These are phyloP conservation scores for Teleogryllus oceanicus DNA, from an alignment of 2,888 invertebrate genomes.

Conservation along the genomic window DNA sequence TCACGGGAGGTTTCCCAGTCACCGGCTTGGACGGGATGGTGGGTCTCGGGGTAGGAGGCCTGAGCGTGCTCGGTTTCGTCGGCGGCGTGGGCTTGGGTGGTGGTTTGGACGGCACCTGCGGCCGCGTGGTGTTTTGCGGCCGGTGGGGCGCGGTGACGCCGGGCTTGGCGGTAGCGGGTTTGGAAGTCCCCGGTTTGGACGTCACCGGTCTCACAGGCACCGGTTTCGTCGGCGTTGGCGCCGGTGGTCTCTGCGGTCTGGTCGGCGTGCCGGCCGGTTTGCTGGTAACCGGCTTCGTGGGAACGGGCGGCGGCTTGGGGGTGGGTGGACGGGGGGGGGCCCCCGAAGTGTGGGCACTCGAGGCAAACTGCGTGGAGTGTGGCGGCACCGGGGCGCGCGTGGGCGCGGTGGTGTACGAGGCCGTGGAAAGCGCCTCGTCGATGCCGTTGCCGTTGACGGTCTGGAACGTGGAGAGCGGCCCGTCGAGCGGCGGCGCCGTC, in stretches of 20 bases:
- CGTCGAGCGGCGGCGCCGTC: constrained; percentile 61
- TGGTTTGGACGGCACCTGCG: constrained; percentile 34
- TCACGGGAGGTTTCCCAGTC: constrained; percentile 37
- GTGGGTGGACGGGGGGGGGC: constrained; percentile 25
- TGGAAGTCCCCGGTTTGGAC: constrained; percentile 24
- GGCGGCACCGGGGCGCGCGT: neutral
- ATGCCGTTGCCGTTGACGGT: constrained; percentile 59
- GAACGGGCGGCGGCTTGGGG: constrained; percentile 18
- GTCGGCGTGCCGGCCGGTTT: constrained; percentile 30
- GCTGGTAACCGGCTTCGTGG: constrained; percentile 27
- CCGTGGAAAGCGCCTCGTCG: constrained; percentile 52
- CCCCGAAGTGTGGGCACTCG: neutral
- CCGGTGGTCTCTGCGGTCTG: neutral
- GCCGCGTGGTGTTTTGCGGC: constrained; percentile 46
- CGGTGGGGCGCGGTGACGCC: constrained; percentile 45
- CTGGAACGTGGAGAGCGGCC: constrained; percentile 48
- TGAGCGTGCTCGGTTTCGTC: constrained; percentile 33
- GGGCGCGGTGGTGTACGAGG: constrained; percentile 44
- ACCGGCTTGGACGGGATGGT: constrained; percentile 30
- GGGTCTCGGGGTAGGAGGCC: constrained; percentile 30
- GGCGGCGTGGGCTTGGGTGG: constrained; percentile 35
- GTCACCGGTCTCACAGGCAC: constrained; percentile 26
- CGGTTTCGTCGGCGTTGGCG: constrained; percentile 26
- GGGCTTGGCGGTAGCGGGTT: constrained; percentile 40
- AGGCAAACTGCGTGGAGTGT: neutral